Percentiles rank a stretch among this genome's conserved stretches.
phyloP scores from a whole-genome alignment of 1,140 invertebrate species.

The Ceratosolen solmsi region DNA sequence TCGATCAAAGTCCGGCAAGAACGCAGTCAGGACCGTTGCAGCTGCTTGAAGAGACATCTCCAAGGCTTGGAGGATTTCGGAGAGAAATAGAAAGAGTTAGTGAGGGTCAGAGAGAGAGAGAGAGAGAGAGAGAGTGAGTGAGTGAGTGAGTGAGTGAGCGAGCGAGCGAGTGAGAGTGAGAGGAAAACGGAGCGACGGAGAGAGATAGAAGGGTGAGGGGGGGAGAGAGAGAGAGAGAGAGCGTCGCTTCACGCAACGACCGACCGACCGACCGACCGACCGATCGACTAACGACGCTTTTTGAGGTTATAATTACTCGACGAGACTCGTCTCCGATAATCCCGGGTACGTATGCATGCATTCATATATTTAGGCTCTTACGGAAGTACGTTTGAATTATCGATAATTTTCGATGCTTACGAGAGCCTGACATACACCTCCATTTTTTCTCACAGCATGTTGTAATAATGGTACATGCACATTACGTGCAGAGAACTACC shows the following conservation, averaged over 20 bases:
- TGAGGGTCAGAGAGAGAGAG: no score
- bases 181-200: not conserved
- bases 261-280: not conserved
- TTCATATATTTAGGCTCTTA: not conserved
- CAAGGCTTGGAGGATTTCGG: not conserved
- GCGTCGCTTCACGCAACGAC: not conserved
- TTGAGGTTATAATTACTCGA: constrained; percentile 48
- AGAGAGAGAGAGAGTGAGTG: not conserved
- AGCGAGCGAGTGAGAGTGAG: not conserved
- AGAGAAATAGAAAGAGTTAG: not conserved
- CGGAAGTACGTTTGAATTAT: not conserved
- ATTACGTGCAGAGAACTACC: not conserved
- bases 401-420: not conserved
- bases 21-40: not conserved
- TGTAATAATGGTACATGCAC: not conserved
- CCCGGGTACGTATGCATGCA: constrained; percentile 23
- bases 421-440: not conserved
- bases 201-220: no score
- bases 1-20: not conserved
- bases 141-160: no score
- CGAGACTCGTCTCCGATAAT: not conserved
- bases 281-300: constrained; percentile 7
- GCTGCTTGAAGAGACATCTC: not conserved
- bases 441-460: not conserved
- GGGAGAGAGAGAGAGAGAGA: not conserved